Evolutionary conservation across 2,888 invertebrate species (phyloP), one percentile per base, ranked within the genome.

Genomic region (Tortricodes alternella): DNA sequence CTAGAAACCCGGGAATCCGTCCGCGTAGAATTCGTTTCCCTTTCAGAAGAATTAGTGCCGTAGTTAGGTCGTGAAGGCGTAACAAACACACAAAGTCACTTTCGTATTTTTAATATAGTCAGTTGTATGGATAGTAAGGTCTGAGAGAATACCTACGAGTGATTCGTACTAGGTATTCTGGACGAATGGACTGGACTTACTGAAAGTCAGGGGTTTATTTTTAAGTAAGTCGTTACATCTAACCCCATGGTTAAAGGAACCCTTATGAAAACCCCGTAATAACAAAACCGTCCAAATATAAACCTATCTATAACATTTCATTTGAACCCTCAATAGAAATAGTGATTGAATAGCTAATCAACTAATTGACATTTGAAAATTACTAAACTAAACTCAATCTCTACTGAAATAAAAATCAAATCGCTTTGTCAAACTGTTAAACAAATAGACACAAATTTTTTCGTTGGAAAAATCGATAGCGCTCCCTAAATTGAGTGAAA

Each of bases 341-440:
- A 24, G 32, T 53, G 39, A 46, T 34, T 13, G 46, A 46, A 39
- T 39, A 46, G 29, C n/a, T 11, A n/a, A 29, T 29, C 29, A 3
- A 4, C n/a, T 11, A 11, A 29, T 29, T 4, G n/a, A 27, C 3
- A n/a, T n/a, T n/a, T n/a, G 3, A 0, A 27, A 8, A 9, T 3
- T 7, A 5, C 23, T 7, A 19, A 24, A 15, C 48, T 9, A 6
- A 48, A 27, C 24, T 23, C 18, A 41, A 35, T 7, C 1, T 2
- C 2, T n/a, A 46, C 21, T 29, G n/a, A 39, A 15, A 48, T 15
- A 53, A 2, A 32, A 5, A 6, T 39, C 32, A 53, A 53, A 32
- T 18, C 4, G 8, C 7, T 15, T 16, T 34, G n/a, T 32, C 21
- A 2, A 32, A 18, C 15, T 8, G 38, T 29, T 23, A 24, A 8